Conservation (phyloP, 2,797 vertebrate species). For the Micromesistius poutassou region DNA sequence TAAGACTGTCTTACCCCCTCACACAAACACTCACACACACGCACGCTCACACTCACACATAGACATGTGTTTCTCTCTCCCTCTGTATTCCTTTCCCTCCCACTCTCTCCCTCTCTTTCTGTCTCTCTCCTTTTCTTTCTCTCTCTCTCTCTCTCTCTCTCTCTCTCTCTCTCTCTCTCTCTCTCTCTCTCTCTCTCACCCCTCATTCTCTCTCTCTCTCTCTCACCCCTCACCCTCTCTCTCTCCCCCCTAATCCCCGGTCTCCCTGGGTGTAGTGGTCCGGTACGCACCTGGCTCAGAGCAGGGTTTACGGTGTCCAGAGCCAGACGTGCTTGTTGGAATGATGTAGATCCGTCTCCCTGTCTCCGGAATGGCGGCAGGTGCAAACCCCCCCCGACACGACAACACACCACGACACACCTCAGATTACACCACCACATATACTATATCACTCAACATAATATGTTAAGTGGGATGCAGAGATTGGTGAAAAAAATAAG, state of each 20-base stretch:
- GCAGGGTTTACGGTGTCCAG: neutral
- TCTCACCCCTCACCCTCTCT: neutral
- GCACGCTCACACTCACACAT: constrained; percentile 4
- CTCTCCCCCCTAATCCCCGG: neutral
- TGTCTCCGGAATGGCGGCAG: too few relatives aligned
- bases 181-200: too few relatives aligned
- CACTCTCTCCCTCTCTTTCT: neutral
- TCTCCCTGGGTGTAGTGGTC: neutral
- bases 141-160: neutral
- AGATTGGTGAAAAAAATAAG: too few relatives aligned
- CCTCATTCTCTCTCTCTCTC: neutral
- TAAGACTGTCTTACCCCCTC: neutral
- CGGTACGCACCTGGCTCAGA: neutral
- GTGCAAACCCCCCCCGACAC: too few relatives aligned
- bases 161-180: too few relatives aligned
- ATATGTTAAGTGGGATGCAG: too few relatives aligned
- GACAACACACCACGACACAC: too few relatives aligned
- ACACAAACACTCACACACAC: constrained; percentile 3
- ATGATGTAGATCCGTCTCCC: too few relatives aligned
- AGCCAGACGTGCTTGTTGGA: too few relatives aligned
- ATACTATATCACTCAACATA: too few relatives aligned
- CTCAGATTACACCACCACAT: too few relatives aligned
- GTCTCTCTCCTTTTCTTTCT: neutral
- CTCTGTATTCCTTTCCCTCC: neutral
- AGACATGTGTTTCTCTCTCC: neutral